Evolutionary conservation across 2,797 vertebrate genomes (phyloP), one percentile per base, ranked within the genome.

Genomic region (Anableps anableps): DNA sequence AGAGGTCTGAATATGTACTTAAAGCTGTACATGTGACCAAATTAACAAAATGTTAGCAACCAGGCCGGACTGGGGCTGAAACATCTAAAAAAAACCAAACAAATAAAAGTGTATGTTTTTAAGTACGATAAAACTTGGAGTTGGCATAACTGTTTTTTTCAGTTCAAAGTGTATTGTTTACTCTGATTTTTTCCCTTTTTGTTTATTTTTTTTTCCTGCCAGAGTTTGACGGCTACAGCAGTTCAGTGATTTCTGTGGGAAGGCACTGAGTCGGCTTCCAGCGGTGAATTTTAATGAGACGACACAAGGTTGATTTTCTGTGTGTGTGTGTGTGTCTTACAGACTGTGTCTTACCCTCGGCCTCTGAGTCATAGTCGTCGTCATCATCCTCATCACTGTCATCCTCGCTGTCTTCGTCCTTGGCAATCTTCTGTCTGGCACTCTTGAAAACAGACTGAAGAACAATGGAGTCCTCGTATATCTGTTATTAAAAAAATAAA

Each of bases 401-500:
- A 0, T 99, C 98, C 1, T 99, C 98, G 0, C 97, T 99, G 85
- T 99, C 98, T n/a, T 98, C 97, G n/a, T 99, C 97, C 94, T 98
- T 99, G 92, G 97, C 97, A 50, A 99, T 98, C 91, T 99, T 99
- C 93, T 99, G 98, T 85, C 97, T 94, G 47, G 98, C 98, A n/a
- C 98, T 99, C 93, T 97, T 98, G 91, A 99, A 99, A 48, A 99
- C 98, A 0, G 98, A 99, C 94, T 99, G 98, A 58, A 99, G 96
- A 88, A 99, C 98, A 64, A 99, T 99, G 84, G 98, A 99, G 93
- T 99, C 98, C 85, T 99, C 97, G 29, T 99, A 99, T 91, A 99
- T 99, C 98, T 99, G 90, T n/a, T 71, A 16, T n/a, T 2, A 11
- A 71, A n/a, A 45, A 36, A 45, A 43, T 8, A 4, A 51, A 43